Conservation (phyloP, 2,797 vertebrate genomes). For the Amblyopsis hoosieri region DNA sequence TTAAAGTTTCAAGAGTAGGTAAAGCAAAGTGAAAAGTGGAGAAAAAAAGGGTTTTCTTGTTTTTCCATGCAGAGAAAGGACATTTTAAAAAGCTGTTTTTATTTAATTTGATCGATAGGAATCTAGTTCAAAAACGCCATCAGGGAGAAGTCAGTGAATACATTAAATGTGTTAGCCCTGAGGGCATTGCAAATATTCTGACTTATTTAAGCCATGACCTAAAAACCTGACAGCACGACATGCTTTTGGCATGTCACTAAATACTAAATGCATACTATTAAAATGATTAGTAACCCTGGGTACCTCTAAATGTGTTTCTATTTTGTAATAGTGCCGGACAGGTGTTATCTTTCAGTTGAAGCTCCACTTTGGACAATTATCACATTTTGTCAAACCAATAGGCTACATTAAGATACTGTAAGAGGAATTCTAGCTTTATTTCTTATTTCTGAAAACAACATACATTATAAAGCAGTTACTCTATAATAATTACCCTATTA, state of each 20-base stretch:
- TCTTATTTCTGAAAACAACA: slow-evolving; percentile 8
- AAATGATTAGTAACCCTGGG: no score
- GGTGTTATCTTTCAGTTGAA: slow-evolving; percentile 15
- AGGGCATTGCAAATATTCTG: slow-evolving; percentile 18
- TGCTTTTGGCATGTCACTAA: slow-evolving; percentile 26
- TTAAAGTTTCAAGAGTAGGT: slow-evolving; percentile 7
- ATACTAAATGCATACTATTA: slow-evolving; percentile 5
- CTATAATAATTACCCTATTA: slow-evolving; percentile 27
- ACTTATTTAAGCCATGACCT: slow-evolving; percentile 57
- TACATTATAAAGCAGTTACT: slow-evolving; percentile 27
- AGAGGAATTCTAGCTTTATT: neutral
- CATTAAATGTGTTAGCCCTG: slow-evolving; percentile 30
- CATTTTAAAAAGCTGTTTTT: slow-evolving; percentile 8
- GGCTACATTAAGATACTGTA: neutral
- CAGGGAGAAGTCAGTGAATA: slow-evolving; percentile 18
- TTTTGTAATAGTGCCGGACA: slow-evolving; percentile 5
- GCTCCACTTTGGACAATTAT: slow-evolving; percentile 13
- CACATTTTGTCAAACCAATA: slow-evolving; percentile 4
- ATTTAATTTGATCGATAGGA: slow-evolving; percentile 8
- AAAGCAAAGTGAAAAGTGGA: neutral
- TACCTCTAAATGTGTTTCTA: slow-evolving; percentile 16
- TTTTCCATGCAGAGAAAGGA: neutral
- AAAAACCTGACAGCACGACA: slow-evolving; percentile 51
- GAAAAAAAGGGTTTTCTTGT: neutral
- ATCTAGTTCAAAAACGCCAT: slow-evolving; percentile 7